Evolutionary conservation across 2,797 vertebrate species (phyloP), one percentile per base, ranked within the genome.

Genomic region (Poliocrania exsul): DNA sequence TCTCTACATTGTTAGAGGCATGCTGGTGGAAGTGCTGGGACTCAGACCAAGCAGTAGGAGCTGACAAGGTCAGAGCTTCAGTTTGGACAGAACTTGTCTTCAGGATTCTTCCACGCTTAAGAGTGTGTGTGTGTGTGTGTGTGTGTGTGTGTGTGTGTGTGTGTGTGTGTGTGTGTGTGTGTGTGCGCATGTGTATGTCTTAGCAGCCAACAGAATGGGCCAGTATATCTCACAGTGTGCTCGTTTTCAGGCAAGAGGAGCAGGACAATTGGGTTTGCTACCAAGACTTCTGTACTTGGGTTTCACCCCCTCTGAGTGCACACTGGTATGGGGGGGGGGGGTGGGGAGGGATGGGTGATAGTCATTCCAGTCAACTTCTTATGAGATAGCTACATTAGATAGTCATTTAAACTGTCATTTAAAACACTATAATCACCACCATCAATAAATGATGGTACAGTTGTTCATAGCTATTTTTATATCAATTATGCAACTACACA

Each of bases 171-270:
- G 3, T 51, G 51, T 56, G 54, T n/a, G 53, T n/a, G 18, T 31
- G 18, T 53, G 53, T 37, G 4, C 49, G 47, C 12, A 0, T 42
- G 14, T 10, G 15, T n/a, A 62, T 93, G 91, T 95, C 58, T 69
- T 44, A 70, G 84, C 79, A 94, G 57, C 83, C 42, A 19, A 20
- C 58, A 74, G 65, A 90, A 88, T 11, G 61, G 96, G 95, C 92
- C 96, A 95, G 85, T 92, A 90, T 92, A 88, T 47, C 67, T n/a
- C 62, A 31, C 67, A 50, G 35, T 58, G 31, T 53, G 71, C 81
- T 86, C 90, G 54, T 23, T 56, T 82, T 71, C 47, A 75, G 75
- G 19, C 74, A 89, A 57, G 84, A 67, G 64, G 87, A 82, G 91
- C 67, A 87, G 87, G 44, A 67, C 67, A 71, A 1, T 49, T 64